These are phyloP conservation scores for Drusus annulatus DNA, from an alignment of 1,140 invertebrate species.

Conservation along the genomic window DNA sequence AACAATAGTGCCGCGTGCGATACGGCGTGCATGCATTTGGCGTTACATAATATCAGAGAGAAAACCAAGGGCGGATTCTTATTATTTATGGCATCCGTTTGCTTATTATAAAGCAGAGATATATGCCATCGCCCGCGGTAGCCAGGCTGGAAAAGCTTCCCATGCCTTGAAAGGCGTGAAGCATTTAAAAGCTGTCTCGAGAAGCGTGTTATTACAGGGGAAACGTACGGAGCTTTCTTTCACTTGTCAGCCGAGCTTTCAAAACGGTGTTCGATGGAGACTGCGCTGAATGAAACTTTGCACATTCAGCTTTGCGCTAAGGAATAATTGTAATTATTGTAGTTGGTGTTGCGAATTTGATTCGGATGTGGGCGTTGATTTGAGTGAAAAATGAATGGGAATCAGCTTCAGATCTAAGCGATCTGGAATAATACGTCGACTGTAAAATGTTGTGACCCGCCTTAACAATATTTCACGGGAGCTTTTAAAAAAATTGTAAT, in stretches of 20 bases:
- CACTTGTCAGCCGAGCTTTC: background rate
- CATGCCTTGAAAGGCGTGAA: constrained; percentile 38
- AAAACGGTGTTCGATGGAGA: constrained; percentile 4
- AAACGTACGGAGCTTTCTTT: background rate
- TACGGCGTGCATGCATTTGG: background rate
- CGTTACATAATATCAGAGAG: constrained; percentile 25
- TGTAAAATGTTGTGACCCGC: too few species aligned
- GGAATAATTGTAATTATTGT: background rate
- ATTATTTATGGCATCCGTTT: constrained; percentile 58
- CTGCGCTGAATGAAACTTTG: constrained; percentile 21
- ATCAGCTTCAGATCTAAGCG: background rate
- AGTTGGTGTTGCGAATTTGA: background rate
- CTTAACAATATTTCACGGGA: too few species aligned
- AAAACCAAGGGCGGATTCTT: constrained; percentile 45
- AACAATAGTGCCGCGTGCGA: background rate
- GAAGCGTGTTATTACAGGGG: constrained; percentile 41
- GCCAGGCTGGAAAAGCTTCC: constrained; percentile 17
- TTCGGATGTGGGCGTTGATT: background rate
- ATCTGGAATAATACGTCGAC: background rate
- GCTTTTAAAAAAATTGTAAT: too few species aligned
- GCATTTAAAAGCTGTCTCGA: constrained; percentile 35
- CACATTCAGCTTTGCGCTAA: background rate
- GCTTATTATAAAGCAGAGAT: constrained; percentile 49
- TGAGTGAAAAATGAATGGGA: background rate
- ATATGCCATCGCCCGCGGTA: constrained; percentile 50